Evolutionary conservation across 2,797 vertebrate species (phyloP), one percentile per base, ranked within the genome.

Genomic region (Enteromius afrohamiltoni): DNA sequence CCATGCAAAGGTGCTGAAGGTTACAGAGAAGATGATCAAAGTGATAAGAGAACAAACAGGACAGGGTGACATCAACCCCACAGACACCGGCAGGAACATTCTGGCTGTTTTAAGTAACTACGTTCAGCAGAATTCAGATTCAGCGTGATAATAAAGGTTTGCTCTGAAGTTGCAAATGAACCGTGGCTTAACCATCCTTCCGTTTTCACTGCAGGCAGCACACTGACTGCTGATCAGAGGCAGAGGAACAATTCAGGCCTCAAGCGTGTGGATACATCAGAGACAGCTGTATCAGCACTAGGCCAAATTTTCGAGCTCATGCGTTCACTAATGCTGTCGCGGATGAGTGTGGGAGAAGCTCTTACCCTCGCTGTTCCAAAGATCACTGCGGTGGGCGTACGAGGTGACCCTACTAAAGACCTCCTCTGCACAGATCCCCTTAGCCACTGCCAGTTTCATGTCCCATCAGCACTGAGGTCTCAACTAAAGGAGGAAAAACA

Each of bases 1-100:
- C 79, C 91, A 89, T 73, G 68, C 87, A 53, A 85, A 87, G 60
- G 89, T 94, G 79, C 84, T 96, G 77, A 88, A 92, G 67, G 84
- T 91, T 19, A 90, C 92, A 26, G 87, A 85, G 68, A 93, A 91
- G 90, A 96, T 96, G 94, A 95, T 96, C 85, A 82, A 85, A 29
- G 85, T 95, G 16, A 90, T 95, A 58, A 86, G 92, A 74, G 87
- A 90, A 31, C 87, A 92, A 87, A 90, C 53, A 1, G 87, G 79
- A 85, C 84, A 86, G 49, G 91, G 89, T 23, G 87, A 89, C 51
- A 71, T 80, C 71, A 87, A 91, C 58, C 88, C 90, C 8, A 68
- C 88, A 17, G 90, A 92, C 60, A 89, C 91, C 0, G 94, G 92
- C 77, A 89, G 85, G 37, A 94, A 93, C 88, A 91, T 95, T 82